phyloP scores from a whole-genome alignment of 1,140 invertebrate genomes.

The Drosophila parvula region DNA sequence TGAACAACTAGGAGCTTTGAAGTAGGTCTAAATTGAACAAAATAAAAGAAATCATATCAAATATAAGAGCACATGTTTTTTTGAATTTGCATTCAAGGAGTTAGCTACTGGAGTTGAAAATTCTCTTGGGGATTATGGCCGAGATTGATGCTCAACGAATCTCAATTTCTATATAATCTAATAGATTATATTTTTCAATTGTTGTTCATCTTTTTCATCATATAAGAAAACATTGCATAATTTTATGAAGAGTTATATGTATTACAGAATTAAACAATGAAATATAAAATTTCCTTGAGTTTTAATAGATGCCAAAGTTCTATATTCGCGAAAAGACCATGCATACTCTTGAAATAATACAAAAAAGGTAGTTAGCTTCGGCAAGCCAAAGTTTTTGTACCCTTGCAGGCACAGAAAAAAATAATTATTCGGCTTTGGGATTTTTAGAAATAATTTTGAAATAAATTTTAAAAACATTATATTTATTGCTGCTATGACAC shows the following conservation, averaged over 20 bases:
- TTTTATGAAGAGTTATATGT: neutral
- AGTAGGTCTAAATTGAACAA: neutral
- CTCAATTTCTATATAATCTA: slow-evolving; percentile 1
- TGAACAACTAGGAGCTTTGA: slow-evolving; percentile 9
- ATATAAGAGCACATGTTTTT: slow-evolving; percentile 1
- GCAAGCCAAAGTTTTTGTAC: neutral
- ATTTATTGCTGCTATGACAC: neutral
- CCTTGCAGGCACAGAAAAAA: slow-evolving; percentile 11
- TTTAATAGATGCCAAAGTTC: neutral
- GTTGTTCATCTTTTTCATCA: neutral
- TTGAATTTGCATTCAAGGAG: slow-evolving; percentile 11
- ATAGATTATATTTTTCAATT: neutral
- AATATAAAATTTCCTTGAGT: neutral
- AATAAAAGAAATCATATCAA: neutral
- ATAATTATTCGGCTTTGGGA: no score
- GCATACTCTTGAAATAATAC: neutral
- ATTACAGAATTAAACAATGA: neutral
- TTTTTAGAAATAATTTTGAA: no score
- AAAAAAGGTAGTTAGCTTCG: neutral
- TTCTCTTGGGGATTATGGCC: slow-evolving; percentile 1
- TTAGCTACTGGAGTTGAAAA: slow-evolving; percentile 4
- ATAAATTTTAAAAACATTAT: neutral
- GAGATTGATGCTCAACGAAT: slow-evolving; percentile 5
- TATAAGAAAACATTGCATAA: neutral
- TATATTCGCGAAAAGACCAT: slow-evolving; percentile 10